Evolutionary conservation across 2,797 vertebrate species (phyloP).

Genomic region (Etheostoma nigrum): DNA sequence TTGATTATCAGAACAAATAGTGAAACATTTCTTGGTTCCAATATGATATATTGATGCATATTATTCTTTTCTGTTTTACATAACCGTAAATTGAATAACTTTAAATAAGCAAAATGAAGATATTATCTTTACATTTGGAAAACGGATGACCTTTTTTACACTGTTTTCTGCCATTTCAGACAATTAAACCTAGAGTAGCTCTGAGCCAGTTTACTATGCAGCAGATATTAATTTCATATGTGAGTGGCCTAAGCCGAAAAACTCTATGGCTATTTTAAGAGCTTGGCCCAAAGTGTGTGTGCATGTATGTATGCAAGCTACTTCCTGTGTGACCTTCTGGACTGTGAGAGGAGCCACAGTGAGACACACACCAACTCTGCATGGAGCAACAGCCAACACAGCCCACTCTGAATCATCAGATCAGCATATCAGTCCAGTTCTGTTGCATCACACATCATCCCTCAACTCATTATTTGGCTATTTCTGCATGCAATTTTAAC

Average conservation of each 20-base stretch:
- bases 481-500: constrained; percentile 44
- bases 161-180: neutral
- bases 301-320: constrained; percentile 56
- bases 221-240: constrained; percentile 9
- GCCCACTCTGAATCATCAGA: constrained; percentile 69
- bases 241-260: constrained; percentile 23
- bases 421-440: constrained; percentile 60
- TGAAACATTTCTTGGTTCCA: neutral
- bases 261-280: constrained; percentile 67
- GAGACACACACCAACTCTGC: constrained; percentile 67
- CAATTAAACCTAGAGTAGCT: neutral
- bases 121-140: neutral
- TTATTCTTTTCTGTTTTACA: neutral
- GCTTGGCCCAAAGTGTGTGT: constrained; percentile 51
- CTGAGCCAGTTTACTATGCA: neutral
- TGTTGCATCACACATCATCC: constrained; percentile 63
- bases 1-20: neutral
- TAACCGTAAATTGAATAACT: neutral
- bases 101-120: neutral
- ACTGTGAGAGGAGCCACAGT: constrained; percentile 78
- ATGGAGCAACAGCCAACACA: constrained; percentile 63
- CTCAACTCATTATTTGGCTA: constrained; percentile 19
- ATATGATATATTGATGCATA: neutral
- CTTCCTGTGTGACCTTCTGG: constrained; percentile 83
- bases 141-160: neutral